These are phyloP conservation scores for Oryzias woworae DNA, from an alignment of 2,113 vertebrate genomes.

Conservation along the genomic window DNA sequence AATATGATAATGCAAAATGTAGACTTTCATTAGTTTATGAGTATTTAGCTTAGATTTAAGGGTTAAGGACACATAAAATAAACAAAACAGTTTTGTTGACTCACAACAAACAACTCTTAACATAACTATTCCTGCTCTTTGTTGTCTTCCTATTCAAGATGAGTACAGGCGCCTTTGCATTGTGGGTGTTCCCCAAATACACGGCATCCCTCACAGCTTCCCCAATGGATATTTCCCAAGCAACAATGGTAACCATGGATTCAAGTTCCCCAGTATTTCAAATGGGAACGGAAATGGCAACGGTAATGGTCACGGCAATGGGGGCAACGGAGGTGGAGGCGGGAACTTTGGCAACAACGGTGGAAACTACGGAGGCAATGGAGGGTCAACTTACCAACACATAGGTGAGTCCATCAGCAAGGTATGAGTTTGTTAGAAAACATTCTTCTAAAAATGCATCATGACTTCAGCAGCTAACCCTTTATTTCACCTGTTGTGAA, in stretches of 20 bases:
- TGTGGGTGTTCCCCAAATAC: constrained; percentile 78
- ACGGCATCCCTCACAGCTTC: constrained; percentile 60
- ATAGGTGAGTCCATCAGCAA: constrained; percentile 70
- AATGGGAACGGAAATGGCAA: constrained; percentile 69
- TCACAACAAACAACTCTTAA: background rate
- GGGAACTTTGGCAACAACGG: constrained; percentile 24
- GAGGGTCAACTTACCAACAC: constrained; percentile 54
- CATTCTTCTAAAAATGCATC: background rate
- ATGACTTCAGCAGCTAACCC: no score
- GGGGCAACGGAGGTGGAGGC: constrained; percentile 48
- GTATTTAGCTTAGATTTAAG: no score
- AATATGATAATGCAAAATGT: no score
- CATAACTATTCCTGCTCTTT: background rate
- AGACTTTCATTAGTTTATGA: no score
- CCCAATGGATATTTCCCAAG: constrained; percentile 61
- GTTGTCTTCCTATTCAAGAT: constrained; percentile 70
- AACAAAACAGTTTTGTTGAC: background rate
- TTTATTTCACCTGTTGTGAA: no score
- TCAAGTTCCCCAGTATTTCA: constrained; percentile 45
- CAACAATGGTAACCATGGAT: constrained; percentile 65
- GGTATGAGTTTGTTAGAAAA: background rate
- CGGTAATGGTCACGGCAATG: constrained; percentile 5
- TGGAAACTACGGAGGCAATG: constrained; percentile 28
- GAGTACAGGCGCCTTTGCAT: constrained; percentile 87
- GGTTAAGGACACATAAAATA: no score